Conservation (phyloP, 2,797 vertebrate species). For the Propithecus deckenii region DNA sequence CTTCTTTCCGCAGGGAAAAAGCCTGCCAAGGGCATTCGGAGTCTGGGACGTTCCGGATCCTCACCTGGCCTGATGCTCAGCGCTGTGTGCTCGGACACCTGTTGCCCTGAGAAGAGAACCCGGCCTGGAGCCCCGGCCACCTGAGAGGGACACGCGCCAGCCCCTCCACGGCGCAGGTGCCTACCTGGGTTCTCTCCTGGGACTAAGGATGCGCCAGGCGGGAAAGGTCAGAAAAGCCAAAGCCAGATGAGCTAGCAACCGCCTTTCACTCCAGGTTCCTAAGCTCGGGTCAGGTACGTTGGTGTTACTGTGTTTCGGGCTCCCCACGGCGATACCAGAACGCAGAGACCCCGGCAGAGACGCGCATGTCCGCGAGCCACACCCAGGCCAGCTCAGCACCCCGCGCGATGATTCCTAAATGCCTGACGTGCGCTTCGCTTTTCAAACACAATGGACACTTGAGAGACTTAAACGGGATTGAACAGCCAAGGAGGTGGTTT, state of each 20-base stretch:
- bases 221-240: not conserved
- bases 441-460: fast-evolving
- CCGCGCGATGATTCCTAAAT: fast-evolving
- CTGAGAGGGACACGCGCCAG: not conserved
- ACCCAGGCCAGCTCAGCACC: fast-evolving
- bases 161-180: slow-evolving; percentile 18
- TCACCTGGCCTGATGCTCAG: not conserved
- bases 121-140: not conserved
- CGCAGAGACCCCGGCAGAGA: not conserved
- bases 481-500: fast-evolving
- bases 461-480: fast-evolving
- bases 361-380: fast-evolving
- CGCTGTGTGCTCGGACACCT: not conserved
- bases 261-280: slow-evolving; percentile 39
- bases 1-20: not conserved
- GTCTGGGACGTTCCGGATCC: fast-evolving
- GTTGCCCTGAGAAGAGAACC: slow-evolving; percentile 63
- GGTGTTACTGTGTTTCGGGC: not conserved
- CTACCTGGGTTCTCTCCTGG: not conserved
- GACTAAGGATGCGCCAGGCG: not conserved
- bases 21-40: fast-evolving
- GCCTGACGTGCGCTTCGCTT: fast-evolving
- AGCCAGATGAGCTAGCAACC: not conserved
- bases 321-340: slow-evolving; percentile 32
- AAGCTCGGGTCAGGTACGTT: not conserved